Evolutionary conservation across 2,113 vertebrate genomes (phyloP).

Genomic region (Oplegnathus fasciatus): DNA sequence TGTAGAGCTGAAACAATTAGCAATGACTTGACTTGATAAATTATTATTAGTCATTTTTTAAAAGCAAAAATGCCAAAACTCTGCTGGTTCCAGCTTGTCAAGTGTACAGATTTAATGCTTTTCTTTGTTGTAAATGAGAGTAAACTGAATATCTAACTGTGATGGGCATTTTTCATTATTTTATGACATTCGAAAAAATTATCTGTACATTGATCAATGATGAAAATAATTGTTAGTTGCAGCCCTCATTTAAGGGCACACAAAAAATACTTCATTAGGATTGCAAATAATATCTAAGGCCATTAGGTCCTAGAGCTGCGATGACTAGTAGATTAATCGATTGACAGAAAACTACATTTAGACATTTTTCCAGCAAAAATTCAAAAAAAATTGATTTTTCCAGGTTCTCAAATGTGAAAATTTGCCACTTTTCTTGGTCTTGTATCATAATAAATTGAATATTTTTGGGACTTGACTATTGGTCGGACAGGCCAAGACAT

Average conservation of each 20-base stretch:
- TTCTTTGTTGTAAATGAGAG: not conserved
- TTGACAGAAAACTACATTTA: too few species aligned
- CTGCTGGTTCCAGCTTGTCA: not conserved
- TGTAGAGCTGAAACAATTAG: not conserved
- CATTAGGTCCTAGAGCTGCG: too few species aligned
- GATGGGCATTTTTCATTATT: not conserved
- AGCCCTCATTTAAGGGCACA: not conserved
- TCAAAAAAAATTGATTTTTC: too few species aligned
- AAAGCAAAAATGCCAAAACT: not conserved
- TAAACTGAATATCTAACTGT: not conserved
- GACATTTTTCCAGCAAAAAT: too few species aligned
- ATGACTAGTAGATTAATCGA: too few species aligned
- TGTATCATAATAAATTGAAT: too few species aligned
- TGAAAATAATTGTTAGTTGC: not conserved
- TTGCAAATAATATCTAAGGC: not conserved
- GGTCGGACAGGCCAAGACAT: too few species aligned
- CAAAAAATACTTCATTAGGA: not conserved
- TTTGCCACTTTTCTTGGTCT: too few species aligned
- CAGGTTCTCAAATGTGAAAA: too few species aligned
- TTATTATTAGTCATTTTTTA: not conserved
- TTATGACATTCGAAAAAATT: not conserved
- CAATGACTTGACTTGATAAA: too few species aligned
- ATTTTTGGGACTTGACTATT: too few species aligned
- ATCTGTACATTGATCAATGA: not conserved
- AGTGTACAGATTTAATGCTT: not conserved